Evolutionary conservation across 2,888 invertebrate species (phyloP).

Genomic region (Thera britannica): DNA sequence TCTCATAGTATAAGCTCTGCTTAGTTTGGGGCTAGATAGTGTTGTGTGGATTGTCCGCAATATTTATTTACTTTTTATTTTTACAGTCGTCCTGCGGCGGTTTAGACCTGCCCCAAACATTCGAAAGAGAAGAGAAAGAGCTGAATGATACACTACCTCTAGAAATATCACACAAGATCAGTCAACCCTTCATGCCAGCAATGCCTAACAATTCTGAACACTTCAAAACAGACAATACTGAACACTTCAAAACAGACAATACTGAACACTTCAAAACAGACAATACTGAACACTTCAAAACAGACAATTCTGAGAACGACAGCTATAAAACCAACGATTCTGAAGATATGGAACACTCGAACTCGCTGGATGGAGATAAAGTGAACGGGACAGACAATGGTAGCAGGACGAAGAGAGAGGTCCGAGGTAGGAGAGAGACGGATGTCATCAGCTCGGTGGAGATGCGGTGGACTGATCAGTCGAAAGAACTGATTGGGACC

Average conservation of each 20-base stretch:
- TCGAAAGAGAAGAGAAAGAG: slow-evolving; percentile 75
- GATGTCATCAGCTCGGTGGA: slow-evolving; percentile 63
- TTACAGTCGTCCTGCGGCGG: slow-evolving; percentile 73
- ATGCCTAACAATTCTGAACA: slow-evolving; percentile 61
- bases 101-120: slow-evolving; percentile 71
- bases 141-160: slow-evolving; percentile 67
- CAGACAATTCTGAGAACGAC: slow-evolving; percentile 62
- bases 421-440: slow-evolving; percentile 55
- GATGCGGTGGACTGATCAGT: slow-evolving; percentile 61
- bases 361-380: slow-evolving; percentile 62
- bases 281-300: slow-evolving; percentile 58
- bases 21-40: no score
- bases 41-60: no score
- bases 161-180: slow-evolving; percentile 60
- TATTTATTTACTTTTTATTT: slow-evolving; percentile 2
- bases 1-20: no score
- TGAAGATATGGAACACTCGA: slow-evolving; percentile 64
- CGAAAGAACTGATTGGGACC: slow-evolving; percentile 52
- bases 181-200: slow-evolving; percentile 60
- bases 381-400: slow-evolving; percentile 61
- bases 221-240: slow-evolving; percentile 60
- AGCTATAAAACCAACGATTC: slow-evolving; percentile 61
- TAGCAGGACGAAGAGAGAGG: slow-evolving; percentile 56
- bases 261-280: slow-evolving; percentile 61
- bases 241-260: slow-evolving; percentile 58